phyloP scores from a whole-genome alignment of 2,797 vertebrate genomes.

The Siniperca undulata region DNA sequence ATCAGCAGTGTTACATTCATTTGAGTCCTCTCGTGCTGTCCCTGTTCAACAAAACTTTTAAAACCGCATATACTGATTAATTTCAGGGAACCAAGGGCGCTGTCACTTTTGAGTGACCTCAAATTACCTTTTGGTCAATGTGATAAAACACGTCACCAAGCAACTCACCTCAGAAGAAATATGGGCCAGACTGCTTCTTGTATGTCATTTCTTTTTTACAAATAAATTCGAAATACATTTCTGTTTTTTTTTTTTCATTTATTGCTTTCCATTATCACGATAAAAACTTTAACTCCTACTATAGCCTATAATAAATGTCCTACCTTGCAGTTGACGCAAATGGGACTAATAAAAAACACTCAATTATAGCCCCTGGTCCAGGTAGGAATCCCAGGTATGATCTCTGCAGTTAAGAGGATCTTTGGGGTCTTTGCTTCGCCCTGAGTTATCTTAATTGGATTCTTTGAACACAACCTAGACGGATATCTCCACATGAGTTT shows the following conservation, averaged over 20 bases:
- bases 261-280: not conserved
- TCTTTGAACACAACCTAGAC: conserved; percentile 31
- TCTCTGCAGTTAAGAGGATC: conserved; percentile 17
- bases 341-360: not conserved
- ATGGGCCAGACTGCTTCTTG: not conserved
- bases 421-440: conserved; percentile 8
- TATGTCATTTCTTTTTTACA: not conserved
- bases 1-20: not conserved
- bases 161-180: not conserved
- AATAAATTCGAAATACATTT: not conserved
- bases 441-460: conserved; percentile 48
- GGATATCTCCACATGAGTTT: conserved; percentile 9
- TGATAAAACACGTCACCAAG: not conserved
- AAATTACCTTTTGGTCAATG: conserved; percentile 5
- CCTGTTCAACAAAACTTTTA: not conserved
- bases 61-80: not conserved
- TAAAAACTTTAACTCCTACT: not conserved
- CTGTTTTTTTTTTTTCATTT: not conserved
- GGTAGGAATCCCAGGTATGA: conserved; percentile 66
- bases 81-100: not conserved
- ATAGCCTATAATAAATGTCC: not conserved
- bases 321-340: not conserved
- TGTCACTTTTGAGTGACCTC: not conserved
- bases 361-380: conserved; percentile 27
- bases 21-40: not conserved